phyloP scores from a whole-genome alignment of 2,888 invertebrate species.

The Alsophila aescularia region DNA sequence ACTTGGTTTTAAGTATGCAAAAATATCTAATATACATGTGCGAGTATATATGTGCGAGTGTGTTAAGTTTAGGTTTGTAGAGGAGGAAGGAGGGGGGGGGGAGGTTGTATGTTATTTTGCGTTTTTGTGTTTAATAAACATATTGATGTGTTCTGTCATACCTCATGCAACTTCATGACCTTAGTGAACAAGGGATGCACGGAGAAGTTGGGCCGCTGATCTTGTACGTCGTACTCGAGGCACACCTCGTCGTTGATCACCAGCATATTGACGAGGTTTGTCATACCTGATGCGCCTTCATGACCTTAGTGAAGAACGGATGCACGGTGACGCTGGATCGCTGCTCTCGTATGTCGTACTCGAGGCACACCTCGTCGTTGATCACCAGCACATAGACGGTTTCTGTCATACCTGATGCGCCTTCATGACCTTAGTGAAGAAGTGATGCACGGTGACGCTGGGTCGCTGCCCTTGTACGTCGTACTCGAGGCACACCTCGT shows the following conservation, averaged over 20 bases:
- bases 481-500: too few species aligned
- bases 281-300: constrained; percentile 92
- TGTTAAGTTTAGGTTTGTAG: too few species aligned
- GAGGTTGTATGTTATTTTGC: too few species aligned
- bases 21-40: too few species aligned
- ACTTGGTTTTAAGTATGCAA: too few species aligned
- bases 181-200: constrained; percentile 88
- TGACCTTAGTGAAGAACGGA: constrained; percentile 86
- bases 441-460: constrained; percentile 87
- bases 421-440: constrained; percentile 90
- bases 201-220: constrained; percentile 86
- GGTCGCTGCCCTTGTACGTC: constrained; percentile 87
- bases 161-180: constrained; percentile 93
- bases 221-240: too few species aligned
- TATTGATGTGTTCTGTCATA: constrained; percentile 37
- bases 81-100: too few species aligned
- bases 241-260: too few species aligned
- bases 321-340: constrained; percentile 88
- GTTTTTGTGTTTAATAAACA: too few species aligned
- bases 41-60: too few species aligned
- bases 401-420: constrained; percentile 90
- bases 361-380: too few species aligned
- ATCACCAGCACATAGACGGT: not conserved
- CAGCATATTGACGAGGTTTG: not conserved
- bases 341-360: too few species aligned